phyloP scores from a whole-genome alignment of 2,797 vertebrate species.

The Macrochelys suwanniensis region DNA sequence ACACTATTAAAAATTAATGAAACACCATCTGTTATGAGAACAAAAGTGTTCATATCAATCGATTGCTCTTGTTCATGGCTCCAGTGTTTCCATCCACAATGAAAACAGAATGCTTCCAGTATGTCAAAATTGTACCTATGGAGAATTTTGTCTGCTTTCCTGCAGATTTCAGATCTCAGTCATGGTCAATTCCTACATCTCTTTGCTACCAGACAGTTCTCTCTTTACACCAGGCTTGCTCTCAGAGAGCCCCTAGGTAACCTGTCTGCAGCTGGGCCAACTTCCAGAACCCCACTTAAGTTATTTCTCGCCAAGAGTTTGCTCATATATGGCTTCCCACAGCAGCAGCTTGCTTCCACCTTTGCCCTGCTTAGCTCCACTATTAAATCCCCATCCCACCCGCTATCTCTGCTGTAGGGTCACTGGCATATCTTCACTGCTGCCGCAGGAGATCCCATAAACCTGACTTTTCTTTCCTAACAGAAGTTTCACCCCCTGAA shows the following conservation, averaged over 20 bases:
- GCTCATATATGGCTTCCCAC: background rate
- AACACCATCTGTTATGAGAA: background rate
- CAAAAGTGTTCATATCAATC: background rate
- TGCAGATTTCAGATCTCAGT: background rate
- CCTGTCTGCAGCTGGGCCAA: background rate
- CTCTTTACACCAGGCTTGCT: background rate
- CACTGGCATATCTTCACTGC: background rate
- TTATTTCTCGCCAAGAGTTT: background rate
- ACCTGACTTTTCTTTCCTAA: background rate
- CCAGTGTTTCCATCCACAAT: background rate
- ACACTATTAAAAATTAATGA: background rate
- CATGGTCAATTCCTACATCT: background rate
- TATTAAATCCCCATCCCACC: background rate
- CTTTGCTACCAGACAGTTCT: background rate
- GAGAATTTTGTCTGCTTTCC: background rate
- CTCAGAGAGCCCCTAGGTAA: background rate
- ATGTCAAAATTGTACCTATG: background rate
- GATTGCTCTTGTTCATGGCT: background rate
- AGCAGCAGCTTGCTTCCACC: background rate
- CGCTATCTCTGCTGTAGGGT: background rate
- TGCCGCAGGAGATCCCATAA: background rate
- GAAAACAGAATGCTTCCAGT: background rate
- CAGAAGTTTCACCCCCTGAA: background rate
- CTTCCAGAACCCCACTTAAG: background rate
- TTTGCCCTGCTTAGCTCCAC: background rate